Base-by-base conservation (phyloP, 2,113 vertebrate genomes). In the Pica pica region DNA sequence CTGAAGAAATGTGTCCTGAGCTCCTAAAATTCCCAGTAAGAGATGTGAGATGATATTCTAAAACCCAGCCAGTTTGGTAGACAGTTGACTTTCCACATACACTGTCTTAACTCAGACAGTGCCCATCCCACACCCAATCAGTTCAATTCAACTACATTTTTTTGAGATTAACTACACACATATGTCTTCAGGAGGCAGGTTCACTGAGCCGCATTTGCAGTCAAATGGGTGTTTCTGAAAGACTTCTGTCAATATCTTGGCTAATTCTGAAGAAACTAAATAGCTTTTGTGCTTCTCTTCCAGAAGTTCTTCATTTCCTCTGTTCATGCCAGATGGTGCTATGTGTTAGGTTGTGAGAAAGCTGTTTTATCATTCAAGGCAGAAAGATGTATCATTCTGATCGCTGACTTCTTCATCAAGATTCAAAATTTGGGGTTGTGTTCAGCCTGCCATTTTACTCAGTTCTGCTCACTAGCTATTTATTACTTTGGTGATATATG, bases 401-500 rank as follows among this genome's bases (percentile, higher is more conserved):
- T 89, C 18, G 7, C 76, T 88, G 76, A 78, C 50, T 97, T 96
- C 57, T 87, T 27, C 78, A 63, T 85, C 88, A 89, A 80, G 87
- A 95, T 81, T 92, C 93, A 88, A 84, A 95, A 94, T 95, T 87
- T 86, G 92, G 46, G 74, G 91, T 46, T 89, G 79, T 92, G 55
- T 86, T 95, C 78, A 94, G 81, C 85, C 79, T 97, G 81, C 89
- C 93, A 26, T 95, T 96, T 95, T 85, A 74, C 73, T 93, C 92
- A 91, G 31, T 89, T 97, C 80, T 93, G 31, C 87, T 96, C 87
- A 69, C 96, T 96, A 96, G 96, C 93, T 95, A 95, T 97, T 97
- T 97, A 96, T 96, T 97, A 89, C 68, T 63, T 92, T 56, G 60
- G 91, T 30, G 50, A 47, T 94, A 82, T 84, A 80, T 0, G 18